These are phyloP conservation scores for Caenorhabditis macrosperma DNA, from an alignment of 2,888 invertebrate genomes.

Conservation along the genomic window DNA sequence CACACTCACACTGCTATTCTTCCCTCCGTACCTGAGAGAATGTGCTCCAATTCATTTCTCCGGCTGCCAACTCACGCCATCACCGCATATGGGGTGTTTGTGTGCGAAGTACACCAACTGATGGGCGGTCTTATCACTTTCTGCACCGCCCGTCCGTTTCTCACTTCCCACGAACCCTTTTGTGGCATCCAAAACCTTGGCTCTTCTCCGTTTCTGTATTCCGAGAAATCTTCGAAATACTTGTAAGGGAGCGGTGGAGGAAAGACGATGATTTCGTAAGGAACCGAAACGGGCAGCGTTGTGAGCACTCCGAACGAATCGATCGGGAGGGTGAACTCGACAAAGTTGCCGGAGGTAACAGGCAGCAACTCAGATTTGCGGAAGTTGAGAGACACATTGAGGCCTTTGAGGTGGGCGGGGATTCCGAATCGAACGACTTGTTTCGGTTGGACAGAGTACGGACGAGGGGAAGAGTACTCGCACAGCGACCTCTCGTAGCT, in stretches of 20 bases:
- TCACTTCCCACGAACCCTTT: constrained; percentile 56
- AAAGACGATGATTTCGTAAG: not conserved
- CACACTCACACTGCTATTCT: not conserved
- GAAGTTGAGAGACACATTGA: constrained; percentile 37
- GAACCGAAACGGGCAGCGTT: constrained; percentile 18
- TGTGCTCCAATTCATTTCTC: not conserved
- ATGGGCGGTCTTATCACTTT: constrained; percentile 35
- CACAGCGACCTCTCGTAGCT: constrained; percentile 32
- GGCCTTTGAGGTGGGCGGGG: not conserved
- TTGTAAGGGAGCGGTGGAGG: constrained; percentile 1
- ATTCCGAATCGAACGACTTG: constrained; percentile 20
- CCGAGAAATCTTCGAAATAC: constrained; percentile 37
- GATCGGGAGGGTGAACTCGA: not conserved
- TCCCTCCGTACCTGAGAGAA: constrained; percentile 15
- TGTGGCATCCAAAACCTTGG: constrained; percentile 56
- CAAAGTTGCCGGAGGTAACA: not conserved
- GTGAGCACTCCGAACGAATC: constrained; percentile 38
- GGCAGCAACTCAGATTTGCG: not conserved
- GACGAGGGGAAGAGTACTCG: constrained; percentile 35
- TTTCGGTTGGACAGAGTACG: constrained; percentile 7
- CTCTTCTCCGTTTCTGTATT: constrained; percentile 55
- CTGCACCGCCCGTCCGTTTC: constrained; percentile 44
- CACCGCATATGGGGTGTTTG: constrained; percentile 30
- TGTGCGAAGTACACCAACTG: constrained; percentile 38
- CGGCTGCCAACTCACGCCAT: constrained; percentile 29